phyloP scores from a whole-genome alignment of 2,797 vertebrate species.

The Clarias laeviceps region DNA sequence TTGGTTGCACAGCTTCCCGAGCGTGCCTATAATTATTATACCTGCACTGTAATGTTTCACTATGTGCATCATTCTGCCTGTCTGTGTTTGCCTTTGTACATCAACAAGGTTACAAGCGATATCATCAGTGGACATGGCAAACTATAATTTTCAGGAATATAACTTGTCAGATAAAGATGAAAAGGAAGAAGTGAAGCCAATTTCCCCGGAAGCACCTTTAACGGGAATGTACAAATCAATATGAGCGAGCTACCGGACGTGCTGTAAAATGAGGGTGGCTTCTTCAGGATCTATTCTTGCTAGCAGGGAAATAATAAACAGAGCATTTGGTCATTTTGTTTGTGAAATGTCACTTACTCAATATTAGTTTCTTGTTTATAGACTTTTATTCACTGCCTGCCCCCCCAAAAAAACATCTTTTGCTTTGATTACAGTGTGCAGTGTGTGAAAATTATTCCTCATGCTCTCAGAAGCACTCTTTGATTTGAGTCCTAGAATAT shows the following conservation, averaged over 20 bases:
- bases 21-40: background rate
- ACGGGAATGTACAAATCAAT: background rate
- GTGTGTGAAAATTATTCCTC: too few species aligned
- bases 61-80: too few species aligned
- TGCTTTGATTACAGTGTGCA: too few species aligned
- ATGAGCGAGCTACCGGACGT: background rate
- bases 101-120: too few species aligned
- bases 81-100: too few species aligned
- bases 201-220: background rate
- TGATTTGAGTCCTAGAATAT: too few species aligned
- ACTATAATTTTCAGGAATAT: background rate
- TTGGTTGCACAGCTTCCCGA: background rate
- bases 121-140: too few species aligned
- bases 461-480: too few species aligned
- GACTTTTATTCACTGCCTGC: background rate
- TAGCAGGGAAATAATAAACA: background rate
- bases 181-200: background rate
- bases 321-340: background rate
- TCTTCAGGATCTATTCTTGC: background rate
- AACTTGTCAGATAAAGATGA: background rate
- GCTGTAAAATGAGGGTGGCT: background rate
- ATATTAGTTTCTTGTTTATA: background rate
- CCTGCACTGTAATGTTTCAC: too few species aligned
- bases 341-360: background rate
- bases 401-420: too few species aligned